These are phyloP conservation scores for Copidosoma aretas DNA, from an alignment of 2,888 invertebrate species.

Conservation along the genomic window DNA sequence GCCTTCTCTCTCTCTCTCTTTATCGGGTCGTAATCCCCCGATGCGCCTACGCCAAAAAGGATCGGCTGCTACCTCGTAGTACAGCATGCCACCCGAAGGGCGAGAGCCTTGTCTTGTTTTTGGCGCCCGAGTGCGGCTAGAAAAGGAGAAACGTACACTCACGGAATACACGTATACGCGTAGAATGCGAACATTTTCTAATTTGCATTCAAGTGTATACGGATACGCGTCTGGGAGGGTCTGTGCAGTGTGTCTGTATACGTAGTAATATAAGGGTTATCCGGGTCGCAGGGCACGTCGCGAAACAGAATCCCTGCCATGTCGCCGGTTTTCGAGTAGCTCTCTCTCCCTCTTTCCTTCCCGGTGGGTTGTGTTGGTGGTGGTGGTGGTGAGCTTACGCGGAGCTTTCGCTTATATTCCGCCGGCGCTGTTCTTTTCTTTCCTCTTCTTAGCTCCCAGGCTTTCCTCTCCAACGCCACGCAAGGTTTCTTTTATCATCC, in stretches of 20 bases:
- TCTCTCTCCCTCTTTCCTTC: constrained; percentile 41
- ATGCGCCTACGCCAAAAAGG: constrained; percentile 7
- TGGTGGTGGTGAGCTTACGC: background rate
- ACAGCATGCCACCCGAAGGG: background rate
- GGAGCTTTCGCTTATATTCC: constrained; percentile 34
- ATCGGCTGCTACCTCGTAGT: background rate
- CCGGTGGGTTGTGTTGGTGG: background rate
- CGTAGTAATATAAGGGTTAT: constrained; percentile 23
- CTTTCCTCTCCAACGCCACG: background rate
- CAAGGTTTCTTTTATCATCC: background rate
- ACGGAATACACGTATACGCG: no score
- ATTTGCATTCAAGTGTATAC: constrained; percentile 50
- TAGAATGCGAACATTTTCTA: constrained; percentile 38
- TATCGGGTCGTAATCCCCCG: constrained; percentile 19
- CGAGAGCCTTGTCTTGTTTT: constrained; percentile 14
- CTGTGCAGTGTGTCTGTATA: constrained; percentile 10
- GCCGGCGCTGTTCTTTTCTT: constrained; percentile 11
- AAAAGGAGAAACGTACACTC: no score
- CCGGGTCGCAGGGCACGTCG: constrained; percentile 51
- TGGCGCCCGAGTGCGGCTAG: constrained; percentile 10
- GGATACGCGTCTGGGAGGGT: background rate
- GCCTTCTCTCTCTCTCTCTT: background rate
- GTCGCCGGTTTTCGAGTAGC: constrained; percentile 52
- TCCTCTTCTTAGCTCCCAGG: constrained; percentile 16
- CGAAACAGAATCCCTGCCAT: constrained; percentile 43